Conservation (phyloP, 2,113 vertebrate genomes). For the Pluvianellus socialis region DNA sequence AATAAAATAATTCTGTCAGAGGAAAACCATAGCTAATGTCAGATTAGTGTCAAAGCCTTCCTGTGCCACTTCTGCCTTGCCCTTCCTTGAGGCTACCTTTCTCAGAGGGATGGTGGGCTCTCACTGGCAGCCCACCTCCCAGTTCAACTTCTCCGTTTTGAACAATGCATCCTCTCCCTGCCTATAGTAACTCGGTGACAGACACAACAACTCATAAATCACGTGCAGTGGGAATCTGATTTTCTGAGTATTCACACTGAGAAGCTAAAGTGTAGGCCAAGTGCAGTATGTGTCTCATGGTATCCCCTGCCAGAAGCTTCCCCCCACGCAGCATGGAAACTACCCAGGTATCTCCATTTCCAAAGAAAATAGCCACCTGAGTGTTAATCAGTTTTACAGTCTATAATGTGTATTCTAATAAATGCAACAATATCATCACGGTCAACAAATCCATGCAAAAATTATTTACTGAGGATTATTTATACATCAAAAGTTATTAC, state of each 20-base stretch:
- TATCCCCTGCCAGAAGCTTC: neutral
- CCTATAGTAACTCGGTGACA: neutral
- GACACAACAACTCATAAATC: neutral
- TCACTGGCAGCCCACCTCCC: neutral
- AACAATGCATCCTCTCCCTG: neutral
- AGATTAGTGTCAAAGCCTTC: neutral
- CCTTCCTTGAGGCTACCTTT: neutral
- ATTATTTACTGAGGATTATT: neutral
- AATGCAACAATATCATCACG: neutral
- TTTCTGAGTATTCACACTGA: neutral
- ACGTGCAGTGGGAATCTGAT: neutral
- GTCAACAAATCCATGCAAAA: neutral
- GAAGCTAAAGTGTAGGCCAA: neutral
- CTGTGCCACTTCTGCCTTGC: neutral
- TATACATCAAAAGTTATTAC: neutral
- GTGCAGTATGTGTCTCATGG: neutral
- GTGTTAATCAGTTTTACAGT: neutral
- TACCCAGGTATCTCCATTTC: neutral
- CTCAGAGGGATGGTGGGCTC: neutral
- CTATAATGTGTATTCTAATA: neutral
- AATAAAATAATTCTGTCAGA: neutral
- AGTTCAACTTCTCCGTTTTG: neutral
- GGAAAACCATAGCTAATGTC: constrained; percentile 2
- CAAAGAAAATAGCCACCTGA: neutral
- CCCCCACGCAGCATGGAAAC: neutral